Conservation (phyloP, 2,113 vertebrate genomes). For the Empidonax alnorum region DNA sequence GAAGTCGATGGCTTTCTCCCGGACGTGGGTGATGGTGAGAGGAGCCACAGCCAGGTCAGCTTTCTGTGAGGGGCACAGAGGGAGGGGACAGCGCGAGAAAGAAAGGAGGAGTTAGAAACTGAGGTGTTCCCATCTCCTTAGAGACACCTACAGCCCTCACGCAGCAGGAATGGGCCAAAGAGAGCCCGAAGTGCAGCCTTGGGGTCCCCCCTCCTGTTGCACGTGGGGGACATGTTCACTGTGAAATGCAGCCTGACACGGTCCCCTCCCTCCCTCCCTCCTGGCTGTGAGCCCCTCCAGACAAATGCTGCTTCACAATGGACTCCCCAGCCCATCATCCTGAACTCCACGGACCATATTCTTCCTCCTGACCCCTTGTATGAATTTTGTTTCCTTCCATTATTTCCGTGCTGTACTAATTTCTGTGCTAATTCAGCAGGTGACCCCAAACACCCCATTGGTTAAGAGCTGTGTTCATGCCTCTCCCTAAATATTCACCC, state of each 20-base stretch:
- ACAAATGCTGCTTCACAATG: not conserved
- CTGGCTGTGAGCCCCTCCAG: no score
- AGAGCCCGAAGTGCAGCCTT: accelerated
- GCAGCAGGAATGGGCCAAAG: not conserved
- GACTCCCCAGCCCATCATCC: not conserved
- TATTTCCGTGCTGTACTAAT: not conserved
- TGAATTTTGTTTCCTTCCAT: not conserved
- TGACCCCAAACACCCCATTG: accelerated
- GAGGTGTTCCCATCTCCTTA: not conserved
- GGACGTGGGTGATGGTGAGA: slow-evolving; percentile 94
- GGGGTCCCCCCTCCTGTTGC: not conserved
- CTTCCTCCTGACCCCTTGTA: not conserved
- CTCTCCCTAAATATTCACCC: not conserved
- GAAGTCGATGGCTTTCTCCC: slow-evolving; percentile 97
- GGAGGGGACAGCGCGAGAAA: not conserved
- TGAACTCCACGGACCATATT: not conserved
- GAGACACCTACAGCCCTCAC: not conserved
- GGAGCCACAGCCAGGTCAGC: slow-evolving; percentile 95
- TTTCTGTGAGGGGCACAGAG: slow-evolving; percentile 76
- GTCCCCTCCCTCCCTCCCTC: not conserved
- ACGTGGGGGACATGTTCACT: accelerated
- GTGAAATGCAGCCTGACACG: not conserved
- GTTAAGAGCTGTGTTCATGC: not conserved
- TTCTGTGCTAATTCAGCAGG: not conserved
- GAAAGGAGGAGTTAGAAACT: not conserved